phyloP scores from a whole-genome alignment of 2,888 invertebrate species.

The Oxycera nigricornis region DNA sequence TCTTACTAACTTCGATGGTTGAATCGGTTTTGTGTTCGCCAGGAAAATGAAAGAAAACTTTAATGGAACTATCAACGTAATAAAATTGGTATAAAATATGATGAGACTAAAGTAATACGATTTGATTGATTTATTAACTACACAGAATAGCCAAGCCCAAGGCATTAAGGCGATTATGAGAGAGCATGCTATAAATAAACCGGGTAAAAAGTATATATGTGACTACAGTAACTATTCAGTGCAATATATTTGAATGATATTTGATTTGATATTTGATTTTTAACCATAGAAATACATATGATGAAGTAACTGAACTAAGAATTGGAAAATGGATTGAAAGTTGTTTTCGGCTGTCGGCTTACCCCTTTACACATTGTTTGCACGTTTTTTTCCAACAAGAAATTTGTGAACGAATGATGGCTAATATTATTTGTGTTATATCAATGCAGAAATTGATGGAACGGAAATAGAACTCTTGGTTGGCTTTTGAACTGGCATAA shows the following conservation, averaged over 20 bases:
- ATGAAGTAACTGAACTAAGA: slow-evolving; percentile 44
- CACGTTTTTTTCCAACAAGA: slow-evolving; percentile 59
- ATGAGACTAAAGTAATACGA: slow-evolving; percentile 45
- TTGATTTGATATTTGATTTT: neutral
- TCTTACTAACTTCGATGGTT: too few relatives aligned
- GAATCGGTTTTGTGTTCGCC: too few relatives aligned
- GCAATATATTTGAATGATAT: slow-evolving; percentile 29
- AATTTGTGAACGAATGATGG: slow-evolving; percentile 45
- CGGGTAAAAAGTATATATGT: neutral
- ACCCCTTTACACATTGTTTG: slow-evolving; percentile 66
- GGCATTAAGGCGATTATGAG: neutral
- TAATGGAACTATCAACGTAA: neutral
- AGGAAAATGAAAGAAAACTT: neutral
- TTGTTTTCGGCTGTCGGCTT: slow-evolving; percentile 62
- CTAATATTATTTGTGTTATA: neutral
- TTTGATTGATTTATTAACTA: neutral
- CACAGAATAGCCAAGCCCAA: neutral
- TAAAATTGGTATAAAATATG: slow-evolving; percentile 42
- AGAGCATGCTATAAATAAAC: too few relatives aligned
- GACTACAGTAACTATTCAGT: slow-evolving; percentile 6
- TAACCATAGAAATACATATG: slow-evolving; percentile 32
- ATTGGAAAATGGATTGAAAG: slow-evolving; percentile 40
- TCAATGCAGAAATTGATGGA: too few relatives aligned
- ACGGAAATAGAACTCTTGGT: too few relatives aligned
- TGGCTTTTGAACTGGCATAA: too few relatives aligned